A percentile compares a stretch with the other conserved stretches of the same genome.
These are phyloP conservation scores for Urocolius indicus DNA, from an alignment of 2,113 vertebrate genomes.

Conservation along the genomic window DNA sequence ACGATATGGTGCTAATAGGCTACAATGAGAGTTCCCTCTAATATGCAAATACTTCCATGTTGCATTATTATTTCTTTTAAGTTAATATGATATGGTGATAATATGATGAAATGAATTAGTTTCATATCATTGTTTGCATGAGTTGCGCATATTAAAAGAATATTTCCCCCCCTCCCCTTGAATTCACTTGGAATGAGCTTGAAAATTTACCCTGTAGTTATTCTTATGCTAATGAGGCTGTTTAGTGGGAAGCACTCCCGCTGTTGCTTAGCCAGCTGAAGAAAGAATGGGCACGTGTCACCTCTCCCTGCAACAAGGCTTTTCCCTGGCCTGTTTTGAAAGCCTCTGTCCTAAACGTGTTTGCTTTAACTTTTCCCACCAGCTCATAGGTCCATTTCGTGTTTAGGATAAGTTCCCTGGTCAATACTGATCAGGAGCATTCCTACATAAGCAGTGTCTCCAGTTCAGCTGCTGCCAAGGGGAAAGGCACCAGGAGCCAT, in stretches of 20 bases:
- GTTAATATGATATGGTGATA: slow-evolving; percentile 85
- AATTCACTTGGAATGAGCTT: slow-evolving; percentile 83
- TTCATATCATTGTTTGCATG: slow-evolving; percentile 84
- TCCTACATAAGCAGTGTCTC: background rate
- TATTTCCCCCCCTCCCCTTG: slow-evolving; percentile 71
- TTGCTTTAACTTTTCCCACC: slow-evolving; percentile 62
- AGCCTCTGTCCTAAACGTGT: slow-evolving; percentile 67
- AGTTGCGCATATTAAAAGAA: slow-evolving; percentile 80
- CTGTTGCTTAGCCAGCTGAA: slow-evolving; percentile 82
- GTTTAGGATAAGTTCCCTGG: slow-evolving; percentile 66
- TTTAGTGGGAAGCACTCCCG: slow-evolving; percentile 82
- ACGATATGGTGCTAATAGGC: slow-evolving; percentile 82
- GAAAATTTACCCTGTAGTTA: slow-evolving; percentile 86
- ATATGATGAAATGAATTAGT: slow-evolving; percentile 85
- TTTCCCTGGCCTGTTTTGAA: slow-evolving; percentile 69
- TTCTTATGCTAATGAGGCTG: slow-evolving; percentile 85
- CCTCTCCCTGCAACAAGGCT: slow-evolving; percentile 72
- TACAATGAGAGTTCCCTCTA: slow-evolving; percentile 81
- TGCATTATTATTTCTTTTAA: slow-evolving; percentile 85
- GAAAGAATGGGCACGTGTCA: slow-evolving; percentile 74
- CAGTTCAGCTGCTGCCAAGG: background rate
- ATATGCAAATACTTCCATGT: slow-evolving; percentile 85
- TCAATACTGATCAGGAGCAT: slow-evolving; percentile 52
- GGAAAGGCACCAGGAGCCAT: background rate
- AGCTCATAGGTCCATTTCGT: slow-evolving; percentile 39